phyloP scores from a whole-genome alignment of 2,113 vertebrate genomes.

The Glareola pratincola region DNA sequence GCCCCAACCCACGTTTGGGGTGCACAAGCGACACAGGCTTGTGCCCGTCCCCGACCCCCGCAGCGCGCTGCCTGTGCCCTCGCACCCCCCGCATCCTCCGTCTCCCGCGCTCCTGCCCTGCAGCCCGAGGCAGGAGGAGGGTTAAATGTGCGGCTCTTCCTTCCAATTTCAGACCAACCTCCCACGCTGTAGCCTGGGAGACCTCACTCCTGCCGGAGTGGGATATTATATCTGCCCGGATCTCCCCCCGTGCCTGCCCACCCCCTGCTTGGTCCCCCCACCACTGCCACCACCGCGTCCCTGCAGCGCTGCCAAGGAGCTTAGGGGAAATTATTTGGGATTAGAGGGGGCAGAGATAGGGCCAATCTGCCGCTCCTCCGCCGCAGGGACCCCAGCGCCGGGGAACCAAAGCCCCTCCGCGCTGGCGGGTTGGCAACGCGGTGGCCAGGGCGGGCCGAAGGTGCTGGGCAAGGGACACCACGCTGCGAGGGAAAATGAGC shows the following conservation, averaged over 20 bases:
- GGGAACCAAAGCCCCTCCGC: not conserved
- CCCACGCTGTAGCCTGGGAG: not conserved
- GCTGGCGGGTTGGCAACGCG: not conserved
- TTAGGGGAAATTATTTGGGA: not conserved
- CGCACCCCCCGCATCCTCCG: no score
- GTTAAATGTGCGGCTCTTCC: not conserved
- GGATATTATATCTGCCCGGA: not conserved
- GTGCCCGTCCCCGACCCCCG: not conserved
- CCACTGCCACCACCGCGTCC: accelerated
- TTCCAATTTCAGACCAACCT: no score
- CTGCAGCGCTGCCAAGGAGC: not conserved
- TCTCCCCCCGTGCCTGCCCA: not conserved
- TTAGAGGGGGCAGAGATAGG: not conserved
- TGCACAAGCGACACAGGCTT: accelerated
- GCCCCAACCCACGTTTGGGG: not conserved
- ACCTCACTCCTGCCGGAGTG: not conserved
- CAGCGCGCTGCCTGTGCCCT: accelerated
- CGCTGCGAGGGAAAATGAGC: not conserved
- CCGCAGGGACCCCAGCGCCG: not conserved
- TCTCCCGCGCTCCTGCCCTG: not conserved
- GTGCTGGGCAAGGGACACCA: not conserved
- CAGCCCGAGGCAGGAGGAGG: not conserved
- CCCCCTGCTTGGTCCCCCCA: accelerated
- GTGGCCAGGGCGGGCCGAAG: not conserved
- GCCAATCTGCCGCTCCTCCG: not conserved